phyloP scores from a whole-genome alignment of 2,797 vertebrate genomes.

The Pseudopleuronectes americanus region DNA sequence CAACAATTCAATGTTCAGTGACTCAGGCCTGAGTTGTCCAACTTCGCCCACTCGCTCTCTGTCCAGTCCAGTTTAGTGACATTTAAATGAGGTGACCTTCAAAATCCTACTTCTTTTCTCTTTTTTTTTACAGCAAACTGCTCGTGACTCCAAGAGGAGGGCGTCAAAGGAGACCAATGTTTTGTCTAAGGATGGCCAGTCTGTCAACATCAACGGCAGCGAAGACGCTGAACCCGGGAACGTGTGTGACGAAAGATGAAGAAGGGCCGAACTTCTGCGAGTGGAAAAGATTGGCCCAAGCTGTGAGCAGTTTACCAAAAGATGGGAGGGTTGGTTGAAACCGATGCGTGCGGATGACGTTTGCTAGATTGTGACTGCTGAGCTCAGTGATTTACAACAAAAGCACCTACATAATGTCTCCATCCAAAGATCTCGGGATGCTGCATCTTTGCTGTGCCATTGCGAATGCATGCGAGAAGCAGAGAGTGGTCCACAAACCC shows the following conservation, averaged over 20 bases:
- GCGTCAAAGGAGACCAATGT: constrained; percentile 70
- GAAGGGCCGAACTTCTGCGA: constrained; percentile 8
- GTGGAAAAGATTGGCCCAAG: constrained; percentile 9
- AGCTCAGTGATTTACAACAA: constrained; percentile 44
- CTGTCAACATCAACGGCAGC: constrained; percentile 32
- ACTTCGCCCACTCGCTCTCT: constrained; percentile 21
- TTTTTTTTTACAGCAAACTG: constrained; percentile 67
- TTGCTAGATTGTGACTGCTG: constrained; percentile 24
- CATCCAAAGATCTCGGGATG: constrained; percentile 74
- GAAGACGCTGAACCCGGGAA: constrained; percentile 59
- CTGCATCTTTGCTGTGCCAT: constrained; percentile 72
- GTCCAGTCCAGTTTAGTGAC: constrained; percentile 26
- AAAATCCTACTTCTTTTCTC: constrained; percentile 43
- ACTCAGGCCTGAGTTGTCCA: constrained; percentile 34
- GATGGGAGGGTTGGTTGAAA: constrained; percentile 19
- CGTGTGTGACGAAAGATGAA: constrained; percentile 68
- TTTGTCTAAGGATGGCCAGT: constrained; percentile 67
- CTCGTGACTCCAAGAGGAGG: constrained; percentile 76
- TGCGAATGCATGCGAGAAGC: constrained; percentile 71
- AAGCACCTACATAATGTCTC: constrained; percentile 59
- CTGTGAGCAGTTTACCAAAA: constrained; percentile 23
- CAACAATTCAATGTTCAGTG: constrained; percentile 8
- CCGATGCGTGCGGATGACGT: constrained; percentile 32
- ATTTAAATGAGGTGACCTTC: constrained; percentile 55
- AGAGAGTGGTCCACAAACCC: constrained; percentile 35